These are phyloP conservation scores for Neosilurus mollespiculum DNA, from an alignment of 2,797 vertebrate genomes.

Conservation along the genomic window DNA sequence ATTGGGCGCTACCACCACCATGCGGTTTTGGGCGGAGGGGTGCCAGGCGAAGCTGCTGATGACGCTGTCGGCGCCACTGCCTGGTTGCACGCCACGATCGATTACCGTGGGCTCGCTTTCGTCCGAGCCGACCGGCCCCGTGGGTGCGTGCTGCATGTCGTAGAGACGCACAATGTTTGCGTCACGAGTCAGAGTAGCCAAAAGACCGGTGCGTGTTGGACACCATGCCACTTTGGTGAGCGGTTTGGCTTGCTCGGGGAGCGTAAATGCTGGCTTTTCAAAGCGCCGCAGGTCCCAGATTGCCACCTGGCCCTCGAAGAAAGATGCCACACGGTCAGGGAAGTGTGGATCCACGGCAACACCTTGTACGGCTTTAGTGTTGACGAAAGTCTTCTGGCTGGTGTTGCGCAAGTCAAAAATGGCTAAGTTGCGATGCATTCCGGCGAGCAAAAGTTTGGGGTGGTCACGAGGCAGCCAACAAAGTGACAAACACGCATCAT, in stretches of 20 bases:
- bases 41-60: conserved; percentile 98
- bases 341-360: conserved; percentile 95
- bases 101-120: conserved; percentile 98
- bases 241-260: conserved; percentile 93
- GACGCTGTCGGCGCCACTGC: conserved; percentile 82
- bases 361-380: conserved; percentile 97
- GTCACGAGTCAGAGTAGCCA: conserved; percentile 93
- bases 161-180: conserved; percentile 94
- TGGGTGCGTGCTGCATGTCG: conserved; percentile 97
- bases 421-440: conserved; percentile 96
- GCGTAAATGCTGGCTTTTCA: conserved; percentile 94
- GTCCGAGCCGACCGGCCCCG: conserved; percentile 84
- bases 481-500: conserved; percentile 94
- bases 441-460: conserved; percentile 92
- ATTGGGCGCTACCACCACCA: conserved; percentile 94
- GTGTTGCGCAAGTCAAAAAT: conserved; percentile 97
- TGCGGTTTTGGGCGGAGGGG: conserved; percentile 93
- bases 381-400: conserved; percentile 97
- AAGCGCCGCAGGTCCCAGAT: conserved; percentile 99
- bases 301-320: conserved; percentile 97
- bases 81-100: conserved; percentile 94
- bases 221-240: conserved; percentile 97
- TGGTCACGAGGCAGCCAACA: conserved; percentile 97
- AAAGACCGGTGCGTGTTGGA: conserved; percentile 90
- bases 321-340: conserved; percentile 93